Base-by-base conservation (phyloP, 2,797 vertebrate genomes). In the Syndactyla subalaris region DNA sequence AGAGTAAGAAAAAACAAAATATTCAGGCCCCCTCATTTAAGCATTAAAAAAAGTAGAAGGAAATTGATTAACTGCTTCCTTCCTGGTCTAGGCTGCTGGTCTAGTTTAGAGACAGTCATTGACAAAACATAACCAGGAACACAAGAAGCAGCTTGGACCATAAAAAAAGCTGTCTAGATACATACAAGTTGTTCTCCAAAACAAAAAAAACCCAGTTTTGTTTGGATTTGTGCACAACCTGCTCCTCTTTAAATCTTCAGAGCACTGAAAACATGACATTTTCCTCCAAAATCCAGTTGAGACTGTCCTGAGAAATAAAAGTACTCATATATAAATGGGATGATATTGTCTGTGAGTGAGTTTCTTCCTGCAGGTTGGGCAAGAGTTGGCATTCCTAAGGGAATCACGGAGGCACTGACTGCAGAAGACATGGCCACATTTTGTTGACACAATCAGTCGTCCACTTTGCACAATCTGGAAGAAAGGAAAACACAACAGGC, bases 361-460 rank as follows among this genome's bases (percentile, higher is more conserved):
- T 97, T 98, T 99, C 97, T 99, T 99, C 96, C 99, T 98, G 97
- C 99, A 99, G 21, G 98, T 99, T 3, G 99, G 99, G 92, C 99
- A 99, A 67, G 98, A 99, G 96, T 98, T 99, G 52, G 98, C 98
- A 75, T 98, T 97, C 97, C 97, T 98, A 93, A 99, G 98, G 48
- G 99, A 98, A 74, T 99, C 99, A 7, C 98, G 98, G 92, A 99
- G 98, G 98, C 99, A 99, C 96, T 99, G 98, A 89, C 99, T 99
- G 96, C 99, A 99, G 98, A 99, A 99, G 73, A 99, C 98, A 6
- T 99, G 99, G 88, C 99, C 99, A 8, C 99, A 99, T 81, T 98
- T 98, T 9, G 99, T 99, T 52, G 99, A 99, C 39, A 99, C 99
- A 36, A 99, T 98, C 85, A 99, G 98, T 48, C 99, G 98, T 34